These are phyloP conservation scores for Capitulum mitella DNA, from an alignment of 2,888 invertebrate genomes.

Conservation along the genomic window DNA sequence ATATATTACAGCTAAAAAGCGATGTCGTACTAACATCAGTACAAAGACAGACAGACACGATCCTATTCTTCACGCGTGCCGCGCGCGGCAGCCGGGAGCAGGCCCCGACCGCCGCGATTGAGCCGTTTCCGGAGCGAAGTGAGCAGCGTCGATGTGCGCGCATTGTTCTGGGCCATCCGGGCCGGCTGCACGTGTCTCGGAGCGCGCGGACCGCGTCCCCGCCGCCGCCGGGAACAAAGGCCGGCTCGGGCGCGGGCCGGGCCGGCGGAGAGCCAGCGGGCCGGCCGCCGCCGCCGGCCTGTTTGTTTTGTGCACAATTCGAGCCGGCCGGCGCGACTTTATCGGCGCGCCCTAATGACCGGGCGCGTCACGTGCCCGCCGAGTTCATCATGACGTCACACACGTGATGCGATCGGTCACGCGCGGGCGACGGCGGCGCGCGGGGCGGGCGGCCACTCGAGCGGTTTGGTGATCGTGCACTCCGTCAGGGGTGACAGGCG, in stretches of 20 bases:
- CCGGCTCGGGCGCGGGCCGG: not conserved
- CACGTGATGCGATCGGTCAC: slow-evolving; percentile 9
- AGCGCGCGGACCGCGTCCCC: not conserved
- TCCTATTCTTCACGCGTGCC: too few species aligned
- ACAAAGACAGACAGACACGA: too few species aligned
- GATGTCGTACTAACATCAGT: too few species aligned
- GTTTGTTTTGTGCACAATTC: not conserved
- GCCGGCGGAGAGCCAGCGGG: not conserved
- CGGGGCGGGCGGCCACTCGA: not conserved
- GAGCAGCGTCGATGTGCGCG: not conserved
- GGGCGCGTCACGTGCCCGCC: not conserved
- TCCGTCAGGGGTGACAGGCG: too few species aligned
- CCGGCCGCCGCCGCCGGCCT: not conserved
- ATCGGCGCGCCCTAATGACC: not conserved
- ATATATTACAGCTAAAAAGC: too few species aligned
- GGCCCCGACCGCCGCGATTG: not conserved
- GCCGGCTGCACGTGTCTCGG: not conserved
- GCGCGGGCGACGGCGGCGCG: not conserved
- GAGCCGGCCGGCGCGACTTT: not conserved
- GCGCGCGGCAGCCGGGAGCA: too few species aligned
- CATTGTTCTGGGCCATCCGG: not conserved
- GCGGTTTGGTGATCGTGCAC: too few species aligned
- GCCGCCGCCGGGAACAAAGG: not conserved
- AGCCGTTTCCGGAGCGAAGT: not conserved
- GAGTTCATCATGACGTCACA: slow-evolving; percentile 13